Evolutionary conservation across 2,888 invertebrate species (phyloP).

Genomic region (Neoaliturus tenellus): DNA sequence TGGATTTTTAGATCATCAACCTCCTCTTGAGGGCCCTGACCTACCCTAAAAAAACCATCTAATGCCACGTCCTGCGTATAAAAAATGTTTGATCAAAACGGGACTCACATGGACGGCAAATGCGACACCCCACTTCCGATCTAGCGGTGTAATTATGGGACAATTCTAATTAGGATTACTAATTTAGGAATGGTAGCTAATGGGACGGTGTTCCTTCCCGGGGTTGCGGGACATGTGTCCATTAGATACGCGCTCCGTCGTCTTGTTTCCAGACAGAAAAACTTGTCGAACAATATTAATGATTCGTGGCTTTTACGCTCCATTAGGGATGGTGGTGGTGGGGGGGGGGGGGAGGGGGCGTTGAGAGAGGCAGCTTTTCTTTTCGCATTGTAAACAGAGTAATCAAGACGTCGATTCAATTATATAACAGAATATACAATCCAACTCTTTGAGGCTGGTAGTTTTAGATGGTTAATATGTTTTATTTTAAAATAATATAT

Average conservation of each 20-base stretch:
- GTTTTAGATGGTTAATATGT: too few species aligned
- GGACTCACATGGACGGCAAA: neutral
- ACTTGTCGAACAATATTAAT: conserved; percentile 45
- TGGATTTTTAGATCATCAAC: too few species aligned
- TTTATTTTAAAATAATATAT: too few species aligned
- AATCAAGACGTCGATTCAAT: neutral
- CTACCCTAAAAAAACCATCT: neutral
- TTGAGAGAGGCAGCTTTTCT: neutral
- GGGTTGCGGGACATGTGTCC: neutral
- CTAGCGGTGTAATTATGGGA: conserved; percentile 7
- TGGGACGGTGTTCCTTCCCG: conserved; percentile 32
- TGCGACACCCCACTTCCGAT: conserved; percentile 25
- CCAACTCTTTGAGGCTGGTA: too few species aligned
- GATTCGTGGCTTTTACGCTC: conserved; percentile 39
- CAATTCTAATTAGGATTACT: conserved; percentile 35
- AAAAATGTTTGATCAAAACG: neutral
- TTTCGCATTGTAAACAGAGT: neutral
- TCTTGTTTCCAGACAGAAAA: conserved; percentile 8
- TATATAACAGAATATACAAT: neutral
- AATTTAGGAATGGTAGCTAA: conserved; percentile 16
- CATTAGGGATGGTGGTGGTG: conserved; percentile 28
- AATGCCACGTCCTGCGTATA: neutral
- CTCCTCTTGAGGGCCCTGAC: neutral
- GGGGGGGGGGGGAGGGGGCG: neutral
- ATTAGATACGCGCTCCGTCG: neutral